Conservation (phyloP, 2,113 vertebrate species). For the Marmota monax region DNA sequence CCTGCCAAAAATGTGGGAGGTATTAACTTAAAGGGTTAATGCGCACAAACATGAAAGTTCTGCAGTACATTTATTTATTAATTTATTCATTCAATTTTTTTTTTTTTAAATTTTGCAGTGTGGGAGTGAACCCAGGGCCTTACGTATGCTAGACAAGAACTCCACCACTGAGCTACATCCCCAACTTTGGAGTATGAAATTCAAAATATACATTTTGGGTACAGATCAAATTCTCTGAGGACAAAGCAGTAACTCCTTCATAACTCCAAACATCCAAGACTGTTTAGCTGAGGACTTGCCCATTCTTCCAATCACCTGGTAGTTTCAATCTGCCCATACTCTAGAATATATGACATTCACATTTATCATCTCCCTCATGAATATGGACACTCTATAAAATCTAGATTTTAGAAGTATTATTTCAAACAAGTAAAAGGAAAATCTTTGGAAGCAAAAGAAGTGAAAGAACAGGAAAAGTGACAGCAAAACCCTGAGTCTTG, state of each 20-base stretch:
- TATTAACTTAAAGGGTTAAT: neutral
- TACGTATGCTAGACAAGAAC: neutral
- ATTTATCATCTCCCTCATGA: neutral
- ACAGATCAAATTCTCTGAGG: neutral
- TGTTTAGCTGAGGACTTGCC: neutral
- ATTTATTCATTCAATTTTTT: neutral
- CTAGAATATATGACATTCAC: neutral
- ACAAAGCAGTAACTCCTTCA: neutral
- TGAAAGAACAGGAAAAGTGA: constrained; percentile 19
- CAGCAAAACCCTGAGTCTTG: neutral
- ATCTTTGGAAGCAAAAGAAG: constrained; percentile 29
- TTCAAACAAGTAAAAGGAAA: constrained; percentile 45
- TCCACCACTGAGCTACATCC: neutral
- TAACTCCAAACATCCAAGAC: neutral
- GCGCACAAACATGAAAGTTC: constrained; percentile 33
- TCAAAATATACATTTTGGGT: neutral
- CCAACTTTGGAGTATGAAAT: neutral
- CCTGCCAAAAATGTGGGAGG: neutral
- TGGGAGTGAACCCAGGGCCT: neutral
- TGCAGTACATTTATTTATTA: neutral
- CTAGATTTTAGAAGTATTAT: constrained; percentile 23
- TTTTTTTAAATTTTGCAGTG: neutral
- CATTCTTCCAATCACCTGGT: neutral
- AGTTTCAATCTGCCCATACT: neutral
- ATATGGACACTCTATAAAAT: neutral